Conservation (phyloP, 2,113 vertebrate species). For the Notiomystis cincta region DNA sequence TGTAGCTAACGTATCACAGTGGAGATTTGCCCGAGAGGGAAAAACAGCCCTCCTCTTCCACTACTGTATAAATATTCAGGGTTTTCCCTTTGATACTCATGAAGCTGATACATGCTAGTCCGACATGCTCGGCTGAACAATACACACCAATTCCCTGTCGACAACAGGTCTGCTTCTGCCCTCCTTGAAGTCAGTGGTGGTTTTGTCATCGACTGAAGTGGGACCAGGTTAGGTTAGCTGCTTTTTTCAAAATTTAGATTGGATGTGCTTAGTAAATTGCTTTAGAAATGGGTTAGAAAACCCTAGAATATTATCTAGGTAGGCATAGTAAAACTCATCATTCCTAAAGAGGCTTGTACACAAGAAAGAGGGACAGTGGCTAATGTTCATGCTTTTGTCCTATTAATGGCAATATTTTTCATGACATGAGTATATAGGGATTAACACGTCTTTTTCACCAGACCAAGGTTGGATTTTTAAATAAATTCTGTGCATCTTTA, state of each 20-base stretch:
- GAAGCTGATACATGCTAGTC: slow-evolving; percentile 31
- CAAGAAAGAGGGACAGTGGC: background rate
- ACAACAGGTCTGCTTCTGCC: background rate
- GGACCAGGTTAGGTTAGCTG: background rate
- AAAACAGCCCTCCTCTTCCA: background rate
- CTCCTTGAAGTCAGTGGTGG: background rate
- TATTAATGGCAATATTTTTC: background rate
- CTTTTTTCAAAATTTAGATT: slow-evolving; percentile 1
- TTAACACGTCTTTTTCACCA: background rate
- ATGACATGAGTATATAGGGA: background rate
- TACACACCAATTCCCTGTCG: background rate
- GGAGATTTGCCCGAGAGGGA: background rate
- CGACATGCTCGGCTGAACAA: background rate
- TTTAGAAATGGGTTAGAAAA: background rate
- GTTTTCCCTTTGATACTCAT: slow-evolving; percentile 52
- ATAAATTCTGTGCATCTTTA: background rate
- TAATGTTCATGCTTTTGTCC: background rate
- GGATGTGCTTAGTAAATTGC: background rate
- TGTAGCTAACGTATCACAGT: background rate
- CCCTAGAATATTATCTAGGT: background rate
- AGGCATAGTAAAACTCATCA: background rate
- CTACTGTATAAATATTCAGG: slow-evolving; percentile 21
- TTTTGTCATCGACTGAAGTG: slow-evolving; percentile 20
- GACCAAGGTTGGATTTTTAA: background rate
- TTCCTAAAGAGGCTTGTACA: background rate